Evolutionary conservation across 2,888 invertebrate genomes (phyloP).

Genomic region (Pheosia gnoma): DNA sequence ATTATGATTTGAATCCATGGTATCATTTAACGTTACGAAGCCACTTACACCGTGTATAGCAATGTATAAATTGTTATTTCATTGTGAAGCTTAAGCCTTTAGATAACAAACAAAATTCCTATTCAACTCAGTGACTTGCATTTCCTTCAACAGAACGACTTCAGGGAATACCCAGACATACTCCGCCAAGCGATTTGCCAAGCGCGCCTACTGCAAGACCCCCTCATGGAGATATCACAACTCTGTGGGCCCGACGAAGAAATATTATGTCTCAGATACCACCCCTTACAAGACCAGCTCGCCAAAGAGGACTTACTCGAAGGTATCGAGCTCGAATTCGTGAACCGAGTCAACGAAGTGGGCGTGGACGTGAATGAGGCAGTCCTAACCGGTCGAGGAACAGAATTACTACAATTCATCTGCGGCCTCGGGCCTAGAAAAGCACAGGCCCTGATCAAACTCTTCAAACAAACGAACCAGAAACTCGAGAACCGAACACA

Average conservation of each 20-base stretch:
- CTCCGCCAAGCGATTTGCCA: conserved; percentile 96
- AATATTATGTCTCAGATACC: conserved; percentile 96
- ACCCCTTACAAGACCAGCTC: conserved; percentile 92
- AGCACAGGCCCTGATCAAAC: conserved; percentile 92
- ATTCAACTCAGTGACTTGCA: not conserved
- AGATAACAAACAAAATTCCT: no score
- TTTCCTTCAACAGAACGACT: conserved; percentile 85
- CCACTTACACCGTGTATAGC: no score
- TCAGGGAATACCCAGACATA: conserved; percentile 95
- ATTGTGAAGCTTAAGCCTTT: no score
- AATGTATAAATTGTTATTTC: no score
- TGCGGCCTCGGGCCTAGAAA: conserved; percentile 98
- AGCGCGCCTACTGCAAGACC: conserved; percentile 96
- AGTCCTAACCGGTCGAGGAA: conserved; percentile 93
- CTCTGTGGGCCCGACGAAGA: conserved; percentile 98
- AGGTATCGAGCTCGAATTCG: conserved; percentile 93
- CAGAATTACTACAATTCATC: conserved; percentile 96
- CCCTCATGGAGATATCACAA: conserved; percentile 97
- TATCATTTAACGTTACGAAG: no score
- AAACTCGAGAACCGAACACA: conserved; percentile 97
- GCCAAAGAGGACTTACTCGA: conserved; percentile 94
- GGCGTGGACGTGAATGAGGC: conserved; percentile 98
- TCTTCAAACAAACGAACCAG: conserved; percentile 95
- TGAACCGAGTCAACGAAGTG: conserved; percentile 98
- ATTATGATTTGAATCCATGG: no score